Conservation (phyloP, 2,888 invertebrate species). For the Erebia palarica region DNA sequence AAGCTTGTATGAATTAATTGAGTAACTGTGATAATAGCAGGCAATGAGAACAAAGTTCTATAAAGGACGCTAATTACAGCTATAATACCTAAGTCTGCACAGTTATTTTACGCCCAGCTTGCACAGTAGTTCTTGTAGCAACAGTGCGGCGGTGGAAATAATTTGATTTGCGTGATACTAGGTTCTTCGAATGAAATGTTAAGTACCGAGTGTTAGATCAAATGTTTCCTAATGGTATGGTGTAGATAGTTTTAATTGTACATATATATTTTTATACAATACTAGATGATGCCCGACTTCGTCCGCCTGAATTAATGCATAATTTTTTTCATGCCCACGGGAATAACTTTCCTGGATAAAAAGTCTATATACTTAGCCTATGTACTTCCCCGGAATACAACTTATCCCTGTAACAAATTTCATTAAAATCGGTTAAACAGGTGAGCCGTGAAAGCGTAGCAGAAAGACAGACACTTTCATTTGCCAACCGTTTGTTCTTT, state of each 20-base stretch:
- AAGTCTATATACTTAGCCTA: too few species aligned
- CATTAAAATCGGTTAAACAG: too few species aligned
- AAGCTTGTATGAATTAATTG: conserved; percentile 22
- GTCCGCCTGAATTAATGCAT: too few species aligned
- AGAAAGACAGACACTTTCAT: too few species aligned
- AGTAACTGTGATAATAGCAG: conserved; percentile 19
- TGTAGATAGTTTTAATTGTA: neutral
- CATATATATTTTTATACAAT: too few species aligned
- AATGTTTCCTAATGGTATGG: neutral
- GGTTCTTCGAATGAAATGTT: conserved; percentile 9
- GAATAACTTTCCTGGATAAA: too few species aligned
- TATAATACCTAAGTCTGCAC: conserved; percentile 5
- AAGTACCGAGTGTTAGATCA: neutral
- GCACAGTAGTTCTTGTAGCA: conserved; percentile 3
- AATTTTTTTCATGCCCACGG: too few species aligned
- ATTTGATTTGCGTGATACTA: conserved; percentile 14
- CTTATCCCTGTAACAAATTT: too few species aligned
- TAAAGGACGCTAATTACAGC: conserved; percentile 5
- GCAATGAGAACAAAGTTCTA: conserved; percentile 2
- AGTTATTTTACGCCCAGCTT: conserved; percentile 7
- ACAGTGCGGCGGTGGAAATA: neutral
- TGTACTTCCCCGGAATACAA: too few species aligned
- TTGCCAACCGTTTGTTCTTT: too few species aligned
- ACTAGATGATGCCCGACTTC: too few species aligned
- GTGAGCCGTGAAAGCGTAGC: too few species aligned